These are phyloP conservation scores for Labrus mixtus DNA, from an alignment of 2,113 vertebrate species.

Conservation along the genomic window DNA sequence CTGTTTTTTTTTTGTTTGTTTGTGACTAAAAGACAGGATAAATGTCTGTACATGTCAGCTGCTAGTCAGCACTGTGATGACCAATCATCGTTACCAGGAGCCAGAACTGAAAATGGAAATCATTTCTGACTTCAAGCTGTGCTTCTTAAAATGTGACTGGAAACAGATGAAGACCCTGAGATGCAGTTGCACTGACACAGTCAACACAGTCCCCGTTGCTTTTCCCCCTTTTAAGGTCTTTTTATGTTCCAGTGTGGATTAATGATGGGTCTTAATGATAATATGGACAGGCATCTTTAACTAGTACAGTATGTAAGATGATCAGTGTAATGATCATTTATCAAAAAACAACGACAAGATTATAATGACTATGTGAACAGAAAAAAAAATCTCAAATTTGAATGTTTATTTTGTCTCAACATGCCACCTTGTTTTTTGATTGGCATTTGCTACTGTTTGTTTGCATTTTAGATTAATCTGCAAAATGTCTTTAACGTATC, in stretches of 20 bases:
- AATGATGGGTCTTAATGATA: too few relatives aligned
- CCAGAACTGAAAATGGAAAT: conserved; percentile 33
- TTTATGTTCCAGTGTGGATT: too few relatives aligned
- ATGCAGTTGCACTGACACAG: background rate
- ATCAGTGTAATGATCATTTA: background rate
- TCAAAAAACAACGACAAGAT: too few relatives aligned
- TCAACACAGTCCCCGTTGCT: background rate
- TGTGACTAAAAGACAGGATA: background rate
- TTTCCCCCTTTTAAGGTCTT: too few relatives aligned
- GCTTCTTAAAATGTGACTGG: conserved; percentile 24
- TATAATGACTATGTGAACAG: too few relatives aligned
- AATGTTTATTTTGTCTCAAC: too few relatives aligned
- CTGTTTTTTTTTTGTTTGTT: background rate
- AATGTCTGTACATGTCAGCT: conserved; percentile 13
- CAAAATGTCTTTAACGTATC: background rate
- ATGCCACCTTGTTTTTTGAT: too few relatives aligned
- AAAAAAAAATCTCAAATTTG: too few relatives aligned
- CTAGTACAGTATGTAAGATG: background rate
- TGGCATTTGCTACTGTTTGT: background rate
- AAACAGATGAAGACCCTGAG: background rate
- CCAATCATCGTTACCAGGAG: conserved; percentile 25
- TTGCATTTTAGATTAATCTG: background rate
- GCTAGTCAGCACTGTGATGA: conserved; percentile 22
- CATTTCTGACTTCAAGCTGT: conserved; percentile 37
- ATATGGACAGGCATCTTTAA: too few relatives aligned